Conservation (phyloP, 2,113 vertebrate species). For the Trematocara variabile region DNA sequence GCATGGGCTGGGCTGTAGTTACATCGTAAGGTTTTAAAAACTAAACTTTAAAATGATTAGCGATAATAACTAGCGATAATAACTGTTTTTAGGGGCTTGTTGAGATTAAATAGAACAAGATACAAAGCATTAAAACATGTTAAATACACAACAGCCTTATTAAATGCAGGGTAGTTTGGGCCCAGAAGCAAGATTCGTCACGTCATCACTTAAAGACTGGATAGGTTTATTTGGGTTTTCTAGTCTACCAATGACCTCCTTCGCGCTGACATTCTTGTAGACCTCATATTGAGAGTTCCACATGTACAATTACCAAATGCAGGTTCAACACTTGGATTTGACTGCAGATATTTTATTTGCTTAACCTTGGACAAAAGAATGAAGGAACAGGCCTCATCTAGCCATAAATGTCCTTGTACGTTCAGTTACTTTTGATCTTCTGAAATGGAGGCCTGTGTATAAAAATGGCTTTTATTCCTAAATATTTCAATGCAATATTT, state of each 20-base stretch:
- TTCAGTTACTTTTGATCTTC: background rate
- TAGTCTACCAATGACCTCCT: background rate
- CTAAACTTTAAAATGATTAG: background rate
- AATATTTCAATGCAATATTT: background rate
- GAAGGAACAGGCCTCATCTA: background rate
- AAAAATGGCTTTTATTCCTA: background rate
- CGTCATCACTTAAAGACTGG: background rate
- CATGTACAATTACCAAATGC: background rate
- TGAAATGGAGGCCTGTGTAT: background rate
- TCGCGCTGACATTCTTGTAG: background rate
- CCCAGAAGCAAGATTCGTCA: background rate
- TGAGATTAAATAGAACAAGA: background rate
- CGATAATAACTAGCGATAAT: background rate
- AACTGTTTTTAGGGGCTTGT: background rate
- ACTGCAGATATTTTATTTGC: background rate
- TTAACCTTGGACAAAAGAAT: background rate
- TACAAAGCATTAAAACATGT: background rate
- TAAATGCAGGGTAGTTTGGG: background rate
- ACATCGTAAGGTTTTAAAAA: background rate
- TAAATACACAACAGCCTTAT: background rate
- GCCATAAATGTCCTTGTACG: background rate
- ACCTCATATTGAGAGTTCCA: background rate
- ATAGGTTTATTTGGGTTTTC: background rate
- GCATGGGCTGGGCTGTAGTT: background rate
- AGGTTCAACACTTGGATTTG: background rate